Base-by-base conservation (phyloP, 1,140 invertebrate genomes). In the Drosophila lacertosa region DNA sequence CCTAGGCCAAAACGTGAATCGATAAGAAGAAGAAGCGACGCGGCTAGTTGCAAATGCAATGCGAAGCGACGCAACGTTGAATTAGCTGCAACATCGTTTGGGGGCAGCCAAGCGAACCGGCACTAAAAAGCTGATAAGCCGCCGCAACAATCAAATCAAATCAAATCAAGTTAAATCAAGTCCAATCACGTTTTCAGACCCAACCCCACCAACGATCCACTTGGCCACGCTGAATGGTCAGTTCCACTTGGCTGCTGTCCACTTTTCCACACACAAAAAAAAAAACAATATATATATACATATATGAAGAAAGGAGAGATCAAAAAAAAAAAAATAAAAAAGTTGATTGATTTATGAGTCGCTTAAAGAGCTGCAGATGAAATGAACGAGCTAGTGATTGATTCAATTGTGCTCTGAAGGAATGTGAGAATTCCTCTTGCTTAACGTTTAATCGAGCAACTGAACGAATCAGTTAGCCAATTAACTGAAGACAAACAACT, bases 91-190 rank as follows among this genome's bases (percentile, higher is more conserved):
- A 22, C 35, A 50, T 9, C 26, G 10, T n/a, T n/a, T 37, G 35
- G 5, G 45, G 64, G 71, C 67, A 73, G 24, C 44, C 42, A 76
- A 76, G 67, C 73, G 53, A 67, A 58, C 40, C 54, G 72, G 48
- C 71, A 54, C 32, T 48, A 42, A 73, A 83, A 76, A 77, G 80
- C 81, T 86, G 80, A 84, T 84, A 84, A 84, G 81, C 73, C 48
- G 80, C 81, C 81, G 53, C 80, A 86, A 81, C 80, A 84, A 84
- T 86, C 79, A 84, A 84, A 86, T 81, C 80, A 86, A 84, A 84
- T 86, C 80, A 80, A 70, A 78, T 73, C 62, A 60, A 57, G 26
- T 39, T 39, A 26, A 65, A 65, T 65, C 65, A 68, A 60, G 48
- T 62, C 57, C 53, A 68, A 51, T 62, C 67, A 70, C 51, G 60